Evolutionary conservation across 2,888 invertebrate genomes (phyloP).

Genomic region (Podotricha telesiphe): DNA sequence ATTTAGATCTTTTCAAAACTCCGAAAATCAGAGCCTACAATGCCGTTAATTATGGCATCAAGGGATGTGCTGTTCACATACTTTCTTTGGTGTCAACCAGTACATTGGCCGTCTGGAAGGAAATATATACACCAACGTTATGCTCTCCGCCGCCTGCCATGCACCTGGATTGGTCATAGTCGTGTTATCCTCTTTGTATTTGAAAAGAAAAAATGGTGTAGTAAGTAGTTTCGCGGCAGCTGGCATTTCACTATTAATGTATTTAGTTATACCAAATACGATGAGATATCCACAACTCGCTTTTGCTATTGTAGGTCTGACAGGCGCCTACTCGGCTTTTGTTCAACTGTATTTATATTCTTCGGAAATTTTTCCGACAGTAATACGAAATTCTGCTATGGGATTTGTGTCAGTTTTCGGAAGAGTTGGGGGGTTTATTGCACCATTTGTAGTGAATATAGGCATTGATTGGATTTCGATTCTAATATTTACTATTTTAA

Average conservation of each 20-base stretch:
- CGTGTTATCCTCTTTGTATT: conserved; percentile 60
- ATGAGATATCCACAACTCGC: conserved; percentile 80
- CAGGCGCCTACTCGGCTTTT: conserved; percentile 80
- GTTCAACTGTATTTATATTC: conserved; percentile 44
- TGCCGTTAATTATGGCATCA: conserved; percentile 86
- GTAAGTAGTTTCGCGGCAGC: conserved; percentile 62
- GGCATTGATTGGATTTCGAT: conserved; percentile 85
- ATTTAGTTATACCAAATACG: conserved; percentile 63
- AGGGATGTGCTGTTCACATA: conserved; percentile 92
- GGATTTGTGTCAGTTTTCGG: conserved; percentile 93
- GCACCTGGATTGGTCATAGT: conserved; percentile 63
- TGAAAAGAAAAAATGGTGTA: conserved; percentile 63
- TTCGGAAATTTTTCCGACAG: conserved; percentile 94
- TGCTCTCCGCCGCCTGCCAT: conserved; percentile 84
- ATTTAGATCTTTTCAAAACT: conserved; percentile 86
- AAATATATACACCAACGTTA: conserved; percentile 91
- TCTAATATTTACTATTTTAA: conserved; percentile 86
- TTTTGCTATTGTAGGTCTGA: conserved; percentile 88
- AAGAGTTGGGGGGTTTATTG: conserved; percentile 91
- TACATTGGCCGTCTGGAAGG: conserved; percentile 90
- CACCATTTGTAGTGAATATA: conserved; percentile 90
- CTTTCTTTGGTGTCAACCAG: conserved; percentile 92
- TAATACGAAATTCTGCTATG: conserved; percentile 92
- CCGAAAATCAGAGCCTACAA: conserved; percentile 87
- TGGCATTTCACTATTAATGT: conserved; percentile 62